phyloP scores from a whole-genome alignment of 2,113 vertebrate species.

The Austrofundulus limnaeus region DNA sequence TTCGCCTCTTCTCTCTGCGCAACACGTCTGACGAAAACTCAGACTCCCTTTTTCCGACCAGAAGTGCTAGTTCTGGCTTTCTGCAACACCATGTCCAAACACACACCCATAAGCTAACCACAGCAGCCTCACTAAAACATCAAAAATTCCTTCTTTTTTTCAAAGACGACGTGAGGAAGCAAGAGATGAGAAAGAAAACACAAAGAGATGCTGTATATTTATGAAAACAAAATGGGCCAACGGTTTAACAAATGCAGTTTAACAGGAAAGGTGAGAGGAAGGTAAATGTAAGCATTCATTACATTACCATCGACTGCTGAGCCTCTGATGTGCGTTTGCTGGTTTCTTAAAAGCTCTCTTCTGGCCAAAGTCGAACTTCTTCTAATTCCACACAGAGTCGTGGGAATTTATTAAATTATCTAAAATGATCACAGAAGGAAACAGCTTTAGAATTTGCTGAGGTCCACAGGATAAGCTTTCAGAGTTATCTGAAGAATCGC shows the following conservation, averaged over 20 bases:
- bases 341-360: constrained; percentile 75
- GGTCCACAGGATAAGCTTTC: constrained; percentile 74
- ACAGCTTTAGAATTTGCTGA: constrained; percentile 78
- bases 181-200: constrained; percentile 9
- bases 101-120: constrained; percentile 23
- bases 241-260: constrained; percentile 57
- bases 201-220: constrained; percentile 51
- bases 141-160: constrained; percentile 66
- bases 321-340: constrained; percentile 57
- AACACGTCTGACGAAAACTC: constrained; percentile 66
- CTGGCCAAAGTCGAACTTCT: constrained; percentile 70
- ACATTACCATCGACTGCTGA: constrained; percentile 77
- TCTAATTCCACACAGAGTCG: constrained; percentile 66
- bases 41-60: constrained; percentile 67
- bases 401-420: constrained; percentile 78
- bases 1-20: constrained; percentile 63
- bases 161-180: constrained; percentile 25
- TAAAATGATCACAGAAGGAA: constrained; percentile 73
- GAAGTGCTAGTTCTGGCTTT: constrained; percentile 73
- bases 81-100: constrained; percentile 22
- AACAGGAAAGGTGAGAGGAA: constrained; percentile 78
- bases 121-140: constrained; percentile 47
- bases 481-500: constrained; percentile 62
- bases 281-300: constrained; percentile 76
- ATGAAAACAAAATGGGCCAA: constrained; percentile 69